Base-by-base conservation (phyloP, 2,888 invertebrate genomes). In the Ischnura elegans region DNA sequence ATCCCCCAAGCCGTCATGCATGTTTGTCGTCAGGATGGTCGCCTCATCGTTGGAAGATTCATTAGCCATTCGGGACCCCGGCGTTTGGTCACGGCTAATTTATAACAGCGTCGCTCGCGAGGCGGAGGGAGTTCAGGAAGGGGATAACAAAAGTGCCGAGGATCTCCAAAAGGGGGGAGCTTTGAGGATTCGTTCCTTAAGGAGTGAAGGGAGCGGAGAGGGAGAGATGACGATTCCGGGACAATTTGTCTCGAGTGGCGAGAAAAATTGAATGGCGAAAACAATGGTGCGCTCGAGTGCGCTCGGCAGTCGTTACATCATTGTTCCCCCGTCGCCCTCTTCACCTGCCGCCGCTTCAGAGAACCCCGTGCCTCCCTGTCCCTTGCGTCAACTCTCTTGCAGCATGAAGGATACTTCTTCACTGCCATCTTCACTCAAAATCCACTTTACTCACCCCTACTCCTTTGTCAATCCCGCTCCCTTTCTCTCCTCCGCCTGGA, bases 251-350 rank as follows among this genome's bases (percentile, higher is more conserved):
- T 76, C 76, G 76, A 76, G 76, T 76, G 76, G 76, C 76, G 25
- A 76, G 76, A 76, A 76, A 76, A 76, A 76, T 76, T 76, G 76
- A 76, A 29, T 76, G 76, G 76, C 76, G 76, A 76, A 76, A 76
- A 76, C 76, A 76, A 76, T 76, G 76, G 76, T 76, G 76, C 76
- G 76, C 76, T 29, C 36, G 36, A 36, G 29, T 36, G 76, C 36
- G 29, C 29, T 76, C 36, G 36, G 29, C 29, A 36, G 29, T 36
- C 36, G 36, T 29, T 36, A 10, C 76, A 36, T 36, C 76, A 76
- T 76, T 76, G 76, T 76, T 76, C 13, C 76, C 10, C 36, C 29
- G 0, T 36, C 29, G 29, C 5, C 76, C 36, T 36, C n/a, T 8
- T 36, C n/a, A 29, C 2, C 76, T 36, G 25, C 76, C 25, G 29